Evolutionary conservation across 2,113 vertebrate genomes (phyloP).

Genomic region (Uria lomvia): DNA sequence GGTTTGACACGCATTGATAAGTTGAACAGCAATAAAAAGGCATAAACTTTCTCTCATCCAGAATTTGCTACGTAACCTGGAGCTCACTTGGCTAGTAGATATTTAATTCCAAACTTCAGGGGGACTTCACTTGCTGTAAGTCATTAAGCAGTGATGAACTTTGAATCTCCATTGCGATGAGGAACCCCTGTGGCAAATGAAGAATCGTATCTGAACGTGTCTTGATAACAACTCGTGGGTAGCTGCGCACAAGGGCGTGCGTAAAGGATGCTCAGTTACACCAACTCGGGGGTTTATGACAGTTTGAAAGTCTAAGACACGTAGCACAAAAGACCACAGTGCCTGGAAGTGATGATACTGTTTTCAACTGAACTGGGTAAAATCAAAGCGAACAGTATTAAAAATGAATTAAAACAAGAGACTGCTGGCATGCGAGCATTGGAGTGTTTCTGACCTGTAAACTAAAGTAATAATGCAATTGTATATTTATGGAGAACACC

Average conservation of each 20-base stretch:
- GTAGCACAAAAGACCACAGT: background rate
- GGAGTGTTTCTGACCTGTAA: background rate
- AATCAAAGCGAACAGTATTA: background rate
- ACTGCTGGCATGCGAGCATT: background rate
- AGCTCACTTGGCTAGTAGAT: background rate
- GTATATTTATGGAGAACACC: background rate
- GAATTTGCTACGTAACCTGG: background rate
- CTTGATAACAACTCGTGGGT: background rate
- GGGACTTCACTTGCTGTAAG: background rate
- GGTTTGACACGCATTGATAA: background rate
- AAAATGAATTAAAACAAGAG: background rate
- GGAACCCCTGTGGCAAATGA: background rate
- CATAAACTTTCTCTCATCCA: background rate
- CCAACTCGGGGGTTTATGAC: accelerated
- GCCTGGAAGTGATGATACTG: background rate
- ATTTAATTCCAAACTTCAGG: background rate
- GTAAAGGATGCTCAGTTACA: background rate
- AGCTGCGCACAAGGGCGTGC: accelerated
- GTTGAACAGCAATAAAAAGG: background rate
- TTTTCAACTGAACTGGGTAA: background rate
- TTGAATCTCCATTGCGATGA: background rate
- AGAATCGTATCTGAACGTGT: background rate
- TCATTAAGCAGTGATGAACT: background rate
- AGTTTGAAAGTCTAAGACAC: background rate
- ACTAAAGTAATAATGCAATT: background rate